A percentile compares a stretch with the other conserved stretches of the same genome.
These are phyloP conservation scores for Brachirus orientalis DNA, from an alignment of 2,113 vertebrate genomes.

Conservation along the genomic window DNA sequence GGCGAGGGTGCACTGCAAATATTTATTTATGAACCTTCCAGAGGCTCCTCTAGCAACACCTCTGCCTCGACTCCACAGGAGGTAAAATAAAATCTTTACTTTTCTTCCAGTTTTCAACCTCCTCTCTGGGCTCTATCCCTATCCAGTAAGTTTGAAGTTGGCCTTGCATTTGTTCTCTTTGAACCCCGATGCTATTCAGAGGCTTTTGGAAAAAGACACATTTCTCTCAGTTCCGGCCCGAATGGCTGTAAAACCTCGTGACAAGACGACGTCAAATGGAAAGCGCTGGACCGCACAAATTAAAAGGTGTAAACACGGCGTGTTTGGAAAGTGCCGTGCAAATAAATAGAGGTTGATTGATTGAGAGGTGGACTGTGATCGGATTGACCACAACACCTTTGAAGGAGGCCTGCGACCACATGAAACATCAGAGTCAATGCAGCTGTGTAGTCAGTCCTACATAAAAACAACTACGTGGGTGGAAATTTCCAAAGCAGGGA, in stretches of 20 bases:
- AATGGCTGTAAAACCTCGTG: too few species aligned
- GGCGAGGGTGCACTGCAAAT: constrained; percentile 59
- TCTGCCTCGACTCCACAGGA: constrained; percentile 28
- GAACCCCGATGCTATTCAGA: background rate
- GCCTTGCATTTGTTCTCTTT: background rate
- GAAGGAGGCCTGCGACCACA: background rate
- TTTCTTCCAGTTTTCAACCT: background rate
- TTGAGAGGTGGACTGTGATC: background rate
- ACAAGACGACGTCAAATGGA: background rate
- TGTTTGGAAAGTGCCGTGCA: background rate
- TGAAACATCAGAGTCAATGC: background rate
- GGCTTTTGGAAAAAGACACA: background rate
- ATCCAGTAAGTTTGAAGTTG: background rate
- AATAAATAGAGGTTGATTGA: background rate
- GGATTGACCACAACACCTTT: background rate
- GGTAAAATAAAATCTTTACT: constrained; percentile 9
- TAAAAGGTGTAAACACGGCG: background rate
- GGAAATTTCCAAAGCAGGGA: background rate
- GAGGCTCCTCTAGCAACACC: constrained; percentile 30
- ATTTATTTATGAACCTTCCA: constrained; percentile 62
- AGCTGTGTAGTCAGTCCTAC: background rate
- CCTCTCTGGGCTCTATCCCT: background rate
- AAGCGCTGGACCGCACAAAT: background rate
- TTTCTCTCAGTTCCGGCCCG: background rate
- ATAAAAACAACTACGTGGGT: background rate